Evolutionary conservation across 2,113 vertebrate genomes (phyloP), one percentile per base, ranked within the genome.

Genomic region (Atrichornis clamosus): DNA sequence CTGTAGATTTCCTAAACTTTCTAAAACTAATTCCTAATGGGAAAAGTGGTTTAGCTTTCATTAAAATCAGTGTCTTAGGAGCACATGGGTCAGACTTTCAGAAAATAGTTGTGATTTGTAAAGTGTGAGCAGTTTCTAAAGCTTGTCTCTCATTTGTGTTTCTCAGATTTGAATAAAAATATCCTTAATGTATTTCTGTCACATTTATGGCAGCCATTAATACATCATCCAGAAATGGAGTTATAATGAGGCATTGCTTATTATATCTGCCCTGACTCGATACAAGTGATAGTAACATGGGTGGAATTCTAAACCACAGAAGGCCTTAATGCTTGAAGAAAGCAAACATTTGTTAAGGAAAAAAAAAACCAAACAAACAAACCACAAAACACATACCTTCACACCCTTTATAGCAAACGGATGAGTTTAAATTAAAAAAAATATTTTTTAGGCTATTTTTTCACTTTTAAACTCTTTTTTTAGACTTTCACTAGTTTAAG

Each of bases 101-200:
- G 44, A 73, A 77, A 75, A 72, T 50, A 55, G 12, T 89, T 84
- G 24, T 72, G 56, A 59, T 91, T 87, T 70, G 24, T 84, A 44
- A 83, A 55, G 13, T 76, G 64, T 79, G 26, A 95, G 26, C 16
- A 11, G 9, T 75, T 87, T 37, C 27, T 87, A 94, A 84, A 74
- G 28, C 53, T 74, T 78, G 39, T 87, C 11, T 93, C 24, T 33
- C 24, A 37, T 80, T 85, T 87, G 33, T 26, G 28, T 8, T 75
- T 78, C 65, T 85, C 68, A 93, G 85, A 87, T 82, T 65, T 80
- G 90, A 88, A 15, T 56, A 32, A 70, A 94, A 96, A 83, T 69
- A 58, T 13, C 26, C 84, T 78, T 89, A 95, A 94, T 92, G 65
- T 84, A 94, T 94, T 96, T 96, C 89, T 96, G 83, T 90, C 96